Evolutionary conservation across 2,113 vertebrate species (phyloP), one percentile per base, ranked within the genome.

Genomic region (Leptosomus discolor): DNA sequence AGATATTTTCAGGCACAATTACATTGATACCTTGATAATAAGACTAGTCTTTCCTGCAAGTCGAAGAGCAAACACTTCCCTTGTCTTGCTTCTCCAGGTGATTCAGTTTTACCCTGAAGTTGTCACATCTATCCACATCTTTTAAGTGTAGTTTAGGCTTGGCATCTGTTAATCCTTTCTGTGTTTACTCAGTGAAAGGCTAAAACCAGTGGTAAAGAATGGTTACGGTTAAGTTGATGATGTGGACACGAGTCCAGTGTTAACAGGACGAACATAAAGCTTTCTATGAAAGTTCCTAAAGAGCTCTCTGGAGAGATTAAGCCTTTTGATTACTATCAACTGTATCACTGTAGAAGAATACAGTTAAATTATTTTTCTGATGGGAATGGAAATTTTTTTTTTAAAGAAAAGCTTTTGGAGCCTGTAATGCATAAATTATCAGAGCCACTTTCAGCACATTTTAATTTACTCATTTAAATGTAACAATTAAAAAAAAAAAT

Each of bases 391-490:
- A n/a, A 67, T 46, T 6, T 39, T 11, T 56, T 48, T 67, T 39
- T 82, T 79, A 32, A 43, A 46, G 34, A 91, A 92, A 86, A 74
- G 26, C 29, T 88, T 90, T 93, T 83, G 79, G 41, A 90, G 22
- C 19, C 12, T 68, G 8, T 14, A 76, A 56, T 61, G 36, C 36
- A 95, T 85, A 83, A 94, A 92, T 88, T 65, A 85, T 32, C 34
- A 76, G 41, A 87, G 37, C 36, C 77, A 53, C 57, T 83, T 88
- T 86, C 67, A 58, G 32, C 45, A 85, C 8, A 70, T 92, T 88
- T 88, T 77, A 69, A 83, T 88, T 88, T 69, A 50, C 30, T 90
- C 53, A 68, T 93, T 93, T 90, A 92, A 90, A 91, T 80, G 32
- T 79, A 83, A 92, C 41, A 85, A 92, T 77, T 84, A 46, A 79